Percentiles rank a stretch among this genome's conserved stretches.
Evolutionary conservation across 1,140 invertebrate species (phyloP).

Genomic region (Drosophila tropicalis): DNA sequence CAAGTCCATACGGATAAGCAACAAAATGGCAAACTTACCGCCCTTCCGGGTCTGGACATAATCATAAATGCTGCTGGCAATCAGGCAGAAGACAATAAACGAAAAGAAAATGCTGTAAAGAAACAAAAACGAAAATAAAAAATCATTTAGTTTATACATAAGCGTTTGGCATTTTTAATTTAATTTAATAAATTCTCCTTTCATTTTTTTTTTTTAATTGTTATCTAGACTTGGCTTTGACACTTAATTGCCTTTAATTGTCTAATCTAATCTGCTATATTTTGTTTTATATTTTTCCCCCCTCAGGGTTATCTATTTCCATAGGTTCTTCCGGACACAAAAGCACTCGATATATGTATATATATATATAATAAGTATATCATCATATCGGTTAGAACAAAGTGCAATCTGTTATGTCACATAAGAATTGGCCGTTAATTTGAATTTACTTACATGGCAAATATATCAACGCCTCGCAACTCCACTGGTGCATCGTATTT

Average conservation of each 20-base stretch:
- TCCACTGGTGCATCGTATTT: conserved; percentile 68
- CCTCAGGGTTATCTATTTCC: background rate
- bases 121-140: too few species aligned
- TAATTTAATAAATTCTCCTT: background rate
- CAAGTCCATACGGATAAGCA: rapidly evolving
- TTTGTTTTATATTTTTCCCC: background rate
- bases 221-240: conserved; percentile 5
- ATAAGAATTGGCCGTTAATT: too few species aligned
- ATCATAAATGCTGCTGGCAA: conserved; percentile 75
- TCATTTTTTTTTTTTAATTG: background rate
- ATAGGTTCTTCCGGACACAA: too few species aligned
- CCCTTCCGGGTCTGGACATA: conserved; percentile 68
- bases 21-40: conserved; percentile 41
- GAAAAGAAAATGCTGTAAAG: conserved; percentile 62
- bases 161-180: background rate
- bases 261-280: conserved; percentile 1
- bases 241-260: conserved; percentile 10
- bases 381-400: too few species aligned
- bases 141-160: too few species aligned
- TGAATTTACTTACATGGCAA: conserved; percentile 68
- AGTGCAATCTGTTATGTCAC: too few species aligned
- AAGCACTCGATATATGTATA: too few species aligned
- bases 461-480: conserved; percentile 70
- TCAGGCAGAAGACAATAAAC: conserved; percentile 62
- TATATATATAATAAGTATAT: too few species aligned